These are phyloP conservation scores for Temnothorax unifasciatus DNA, from an alignment of 2,888 invertebrate species.

Conservation along the genomic window DNA sequence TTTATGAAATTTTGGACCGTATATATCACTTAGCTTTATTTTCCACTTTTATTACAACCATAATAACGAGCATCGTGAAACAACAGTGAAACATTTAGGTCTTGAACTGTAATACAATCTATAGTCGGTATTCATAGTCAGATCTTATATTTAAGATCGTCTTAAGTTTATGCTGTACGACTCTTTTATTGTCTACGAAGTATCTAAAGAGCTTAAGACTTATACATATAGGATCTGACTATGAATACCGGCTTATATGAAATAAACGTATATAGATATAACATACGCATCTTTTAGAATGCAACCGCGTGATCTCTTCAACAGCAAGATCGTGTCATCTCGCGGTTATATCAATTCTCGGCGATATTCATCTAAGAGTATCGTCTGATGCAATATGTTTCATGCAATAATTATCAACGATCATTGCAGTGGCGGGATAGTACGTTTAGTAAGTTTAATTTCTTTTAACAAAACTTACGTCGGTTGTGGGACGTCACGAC, in stretches of 20 bases:
- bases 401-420: slow-evolving; percentile 18
- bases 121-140: too few species aligned
- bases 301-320: not conserved
- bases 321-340: not conserved
- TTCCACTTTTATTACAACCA: not conserved
- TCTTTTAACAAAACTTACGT: slow-evolving; percentile 35
- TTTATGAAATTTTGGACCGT: not conserved
- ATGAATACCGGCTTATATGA: too few species aligned
- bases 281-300: not conserved
- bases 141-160: too few species aligned
- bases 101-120: not conserved
- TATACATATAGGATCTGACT: too few species aligned
- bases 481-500: not conserved
- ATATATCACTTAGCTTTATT: not conserved
- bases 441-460: not conserved
- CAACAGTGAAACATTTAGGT: not conserved
- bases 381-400: not conserved
- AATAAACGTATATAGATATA: too few species aligned
- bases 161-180: too few species aligned
- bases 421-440: not conserved
- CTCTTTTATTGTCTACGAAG: too few species aligned
- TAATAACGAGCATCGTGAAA: not conserved
- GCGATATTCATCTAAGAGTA: not conserved
- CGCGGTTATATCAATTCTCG: not conserved
- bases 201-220: too few species aligned